Evolutionary conservation across 1,140 invertebrate genomes (phyloP).

Genomic region (Bombus ignitus): DNA sequence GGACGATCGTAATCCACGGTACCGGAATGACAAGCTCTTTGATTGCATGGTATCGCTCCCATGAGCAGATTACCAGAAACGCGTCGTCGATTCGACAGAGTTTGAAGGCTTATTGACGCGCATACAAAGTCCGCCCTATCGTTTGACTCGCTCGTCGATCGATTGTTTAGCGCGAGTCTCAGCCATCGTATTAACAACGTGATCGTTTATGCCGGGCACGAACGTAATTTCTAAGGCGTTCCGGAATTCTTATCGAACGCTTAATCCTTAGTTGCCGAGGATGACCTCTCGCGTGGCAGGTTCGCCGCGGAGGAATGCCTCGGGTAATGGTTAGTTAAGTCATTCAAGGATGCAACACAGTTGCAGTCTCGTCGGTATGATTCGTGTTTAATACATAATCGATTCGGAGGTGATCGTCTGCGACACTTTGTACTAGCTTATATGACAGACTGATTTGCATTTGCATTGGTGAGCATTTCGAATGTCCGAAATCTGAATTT

Average conservation of each 20-base stretch:
- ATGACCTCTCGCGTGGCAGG: neutral
- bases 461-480: neutral
- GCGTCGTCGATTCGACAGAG: conserved; percentile 43
- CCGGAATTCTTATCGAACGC: conserved; percentile 12
- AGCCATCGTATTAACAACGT: neutral
- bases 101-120: neutral
- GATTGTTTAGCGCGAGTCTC: conserved; percentile 11
- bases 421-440: too few species aligned
- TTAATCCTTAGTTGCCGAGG: neutral
- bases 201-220: neutral
- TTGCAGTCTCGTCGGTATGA: neutral
- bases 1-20: conserved; percentile 46
- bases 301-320: neutral
- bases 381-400: conserved; percentile 4
- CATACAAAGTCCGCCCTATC: neutral
- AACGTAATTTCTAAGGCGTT: conserved; percentile 21
- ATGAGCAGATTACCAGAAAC: conserved; percentile 19
- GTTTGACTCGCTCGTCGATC: neutral
- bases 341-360: conserved; percentile 1
- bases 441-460: neutral
- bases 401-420: neutral
- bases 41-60: conserved; percentile 26
- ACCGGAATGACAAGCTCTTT: conserved; percentile 28
- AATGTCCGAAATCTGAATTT: neutral
- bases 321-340: conserved; percentile 13